Base-by-base conservation (phyloP, 1,140 invertebrate species). In the Acromyrmex echinatior region DNA sequence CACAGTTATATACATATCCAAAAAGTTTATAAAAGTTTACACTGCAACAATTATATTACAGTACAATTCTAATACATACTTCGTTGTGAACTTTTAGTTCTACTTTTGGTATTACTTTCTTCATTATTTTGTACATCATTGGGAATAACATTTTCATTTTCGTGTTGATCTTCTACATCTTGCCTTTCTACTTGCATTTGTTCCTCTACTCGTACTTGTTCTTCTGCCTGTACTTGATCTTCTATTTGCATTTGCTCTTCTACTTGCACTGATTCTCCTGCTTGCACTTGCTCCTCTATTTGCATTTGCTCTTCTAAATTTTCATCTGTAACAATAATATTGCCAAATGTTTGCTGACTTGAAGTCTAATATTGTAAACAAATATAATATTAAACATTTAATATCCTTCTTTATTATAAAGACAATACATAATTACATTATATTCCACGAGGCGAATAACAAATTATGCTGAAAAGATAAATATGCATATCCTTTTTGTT, bases 161-260 rank as follows among this genome's bases (percentile, higher is more conserved):
- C 71, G 0, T 60, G 28, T 31, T 74, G 53, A 21, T 76, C 62
- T 65, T 63, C 82, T 28, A 5, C 51, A n/a, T 81, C n/a, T 84
- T 81, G 78, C 10, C 35, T 70, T 25, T 74, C 80, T 51, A 62
- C 31, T 81, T 81, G 66, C 79, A 81, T 81, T 71, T 66, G 21
- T 18, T 65, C 74, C 1, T 65, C 25, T 28, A 65, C 18, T 1
- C 3, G 6, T 21, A n/a, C 21, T 63, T 53, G 39, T 39, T 10
- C 18, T 3, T 16, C 58, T 60, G 9, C 25, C 31, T 39, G 39
- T 10, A 39, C 9, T 31, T 21, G 53, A 16, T 76, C 62, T 60
- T 63, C 80, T 62, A 49, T n/a, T 81, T 81, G 65, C 79, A 81
- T 73, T 73, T 66, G 16, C 12, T 65, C 74, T 3, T 66, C 25